Conservation (phyloP, 1,140 invertebrate species). For the Eupristina koningsbergeri region DNA sequence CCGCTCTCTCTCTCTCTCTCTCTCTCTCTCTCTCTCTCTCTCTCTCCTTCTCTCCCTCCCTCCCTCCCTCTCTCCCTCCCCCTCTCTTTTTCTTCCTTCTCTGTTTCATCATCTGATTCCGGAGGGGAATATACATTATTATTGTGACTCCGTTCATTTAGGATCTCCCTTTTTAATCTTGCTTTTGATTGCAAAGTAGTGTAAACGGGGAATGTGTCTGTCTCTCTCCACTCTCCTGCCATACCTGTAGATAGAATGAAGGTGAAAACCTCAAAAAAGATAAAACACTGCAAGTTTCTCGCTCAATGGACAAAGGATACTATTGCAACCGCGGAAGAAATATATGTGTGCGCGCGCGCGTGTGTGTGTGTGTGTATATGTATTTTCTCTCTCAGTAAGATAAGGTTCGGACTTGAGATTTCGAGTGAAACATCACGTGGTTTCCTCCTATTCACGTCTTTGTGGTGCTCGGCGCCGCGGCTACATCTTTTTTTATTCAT, state of each 20-base stretch:
- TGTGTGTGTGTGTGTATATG: too few species aligned
- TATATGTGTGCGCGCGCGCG: background rate
- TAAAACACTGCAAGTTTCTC: slow-evolving; percentile 59
- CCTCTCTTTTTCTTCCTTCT: background rate
- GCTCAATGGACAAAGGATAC: slow-evolving; percentile 62
- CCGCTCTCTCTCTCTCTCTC: background rate
- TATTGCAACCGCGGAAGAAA: slow-evolving; percentile 27
- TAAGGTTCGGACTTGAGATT: slow-evolving; percentile 17
- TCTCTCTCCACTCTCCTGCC: slow-evolving; percentile 5
- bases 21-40: background rate
- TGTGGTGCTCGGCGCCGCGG: background rate
- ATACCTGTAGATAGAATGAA: slow-evolving; percentile 49
- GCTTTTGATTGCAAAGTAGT: slow-evolving; percentile 20
- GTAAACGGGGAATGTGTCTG: slow-evolving; percentile 33
- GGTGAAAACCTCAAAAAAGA: slow-evolving; percentile 63
- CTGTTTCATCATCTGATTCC: slow-evolving; percentile 38
- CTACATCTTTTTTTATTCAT: slow-evolving; percentile 6
- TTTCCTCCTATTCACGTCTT: slow-evolving; percentile 43
- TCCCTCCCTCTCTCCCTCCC: background rate
- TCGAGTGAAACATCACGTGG: slow-evolving; percentile 17
- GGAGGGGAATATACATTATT: slow-evolving; percentile 12
- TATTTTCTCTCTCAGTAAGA: background rate
- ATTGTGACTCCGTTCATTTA: slow-evolving; percentile 39
- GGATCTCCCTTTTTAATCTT: slow-evolving; percentile 31
- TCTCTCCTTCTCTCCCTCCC: background rate